Evolutionary conservation across 1,140 invertebrate genomes (phyloP).

Genomic region (Littorina saxatilis): DNA sequence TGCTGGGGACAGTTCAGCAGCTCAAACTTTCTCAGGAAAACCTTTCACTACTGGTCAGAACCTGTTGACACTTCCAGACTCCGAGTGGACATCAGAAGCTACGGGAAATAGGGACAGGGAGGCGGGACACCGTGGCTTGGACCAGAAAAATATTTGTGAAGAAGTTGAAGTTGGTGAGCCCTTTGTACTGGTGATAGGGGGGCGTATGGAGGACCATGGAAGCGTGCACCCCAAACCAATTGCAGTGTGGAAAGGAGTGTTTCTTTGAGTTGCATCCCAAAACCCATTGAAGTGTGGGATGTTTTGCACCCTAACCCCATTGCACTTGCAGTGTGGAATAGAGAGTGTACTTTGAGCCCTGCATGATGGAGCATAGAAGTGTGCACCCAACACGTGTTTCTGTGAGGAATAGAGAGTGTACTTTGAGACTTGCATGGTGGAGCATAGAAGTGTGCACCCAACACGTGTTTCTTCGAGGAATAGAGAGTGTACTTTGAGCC

Average conservation of each 20-base stretch:
- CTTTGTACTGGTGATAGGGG: constrained; percentile 25
- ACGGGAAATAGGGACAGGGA: neutral
- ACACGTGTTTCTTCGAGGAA: too few relatives aligned
- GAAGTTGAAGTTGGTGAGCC: constrained; percentile 8
- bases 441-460: too few relatives aligned
- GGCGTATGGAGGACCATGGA: neutral
- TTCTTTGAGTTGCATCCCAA: neutral
- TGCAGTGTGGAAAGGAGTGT: constrained; percentile 20
- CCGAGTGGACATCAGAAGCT: neutral
- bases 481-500: too few relatives aligned
- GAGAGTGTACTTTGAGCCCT: too few relatives aligned
- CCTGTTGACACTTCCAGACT: neutral
- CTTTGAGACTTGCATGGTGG: too few relatives aligned
- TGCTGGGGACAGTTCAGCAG: neutral
- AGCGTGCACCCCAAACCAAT: constrained; percentile 20
- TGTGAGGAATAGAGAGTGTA: too few relatives aligned
- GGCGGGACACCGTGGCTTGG: neutral
- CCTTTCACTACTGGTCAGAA: neutral
- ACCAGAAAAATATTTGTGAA: too few relatives aligned
- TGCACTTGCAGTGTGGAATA: too few relatives aligned
- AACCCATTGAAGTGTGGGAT: too few relatives aligned
- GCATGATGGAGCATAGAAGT: too few relatives aligned
- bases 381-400: too few relatives aligned
- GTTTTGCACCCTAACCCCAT: too few relatives aligned
- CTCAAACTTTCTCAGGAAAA: neutral